Evolutionary conservation across 2,113 vertebrate genomes (phyloP), one percentile per base, ranked within the genome.

Genomic region (Nycticebus coucang): DNA sequence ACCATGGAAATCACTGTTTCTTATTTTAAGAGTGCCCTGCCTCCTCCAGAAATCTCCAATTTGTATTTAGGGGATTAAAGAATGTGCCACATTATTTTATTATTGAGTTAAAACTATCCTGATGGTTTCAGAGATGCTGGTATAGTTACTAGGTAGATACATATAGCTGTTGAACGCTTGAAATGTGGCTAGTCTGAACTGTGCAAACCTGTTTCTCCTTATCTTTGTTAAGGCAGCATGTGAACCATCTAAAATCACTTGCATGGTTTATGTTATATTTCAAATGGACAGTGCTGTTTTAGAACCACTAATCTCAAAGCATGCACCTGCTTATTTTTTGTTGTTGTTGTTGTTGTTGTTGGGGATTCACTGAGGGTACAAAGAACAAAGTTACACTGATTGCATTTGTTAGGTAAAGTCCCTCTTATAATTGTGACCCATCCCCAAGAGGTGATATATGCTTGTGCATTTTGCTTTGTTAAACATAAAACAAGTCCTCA

Each of bases 401-500:
- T 50, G 45, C 45, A 50, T 50, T 50, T 50, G 45, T 50, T 50
- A 50, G 45, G 10, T 50, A 50, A 50, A 50, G 45, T 50, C 45
- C 45, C 45, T 50, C 45, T 50, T 50, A 50, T 50, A 50, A 50
- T 50, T 50, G 45, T 50, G 45, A 50, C 45, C 45, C 45, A 50
- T 50, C 45, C 45, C 45, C 45, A 50, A 50, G 45, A 50, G 45
- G 7, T 50, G 26, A 4, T 64, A 28, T 5, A 33, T 18, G 28
- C 45, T 4, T 3, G 5, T 19, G 1, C 62, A 35, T 35, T 74
- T 60, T 60, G 1, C 18, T 64, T 62, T 82, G 21, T 59, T 79
- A 94, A 96, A 80, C 26, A 60, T 5, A 86, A 95, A 94, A n/a
- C 7, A 89, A 33, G 4, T 41, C 59, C 35, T 26, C 41, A 81